phyloP scores from a whole-genome alignment of 2,888 invertebrate species.

The Drosophila borealis region DNA sequence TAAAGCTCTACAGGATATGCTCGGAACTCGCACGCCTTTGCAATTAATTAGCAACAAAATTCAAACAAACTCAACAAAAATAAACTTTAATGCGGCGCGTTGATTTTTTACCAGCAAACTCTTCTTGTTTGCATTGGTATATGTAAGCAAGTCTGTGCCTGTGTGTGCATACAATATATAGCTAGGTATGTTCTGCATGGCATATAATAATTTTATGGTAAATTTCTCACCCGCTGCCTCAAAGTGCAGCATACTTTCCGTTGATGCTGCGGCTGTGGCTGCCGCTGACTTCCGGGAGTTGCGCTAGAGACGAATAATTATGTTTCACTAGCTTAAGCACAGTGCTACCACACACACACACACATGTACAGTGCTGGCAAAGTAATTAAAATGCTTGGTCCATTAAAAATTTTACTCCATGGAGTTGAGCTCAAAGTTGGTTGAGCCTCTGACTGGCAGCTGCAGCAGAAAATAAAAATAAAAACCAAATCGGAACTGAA shows the following conservation, averaged over 20 bases:
- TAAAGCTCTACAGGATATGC: constrained; percentile 15
- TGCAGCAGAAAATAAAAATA: constrained; percentile 23
- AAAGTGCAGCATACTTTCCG: constrained; percentile 70
- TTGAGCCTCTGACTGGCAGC: constrained; percentile 68
- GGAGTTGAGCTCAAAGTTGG: constrained; percentile 76
- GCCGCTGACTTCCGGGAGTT: constrained; percentile 76
- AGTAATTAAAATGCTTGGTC: constrained; percentile 81
- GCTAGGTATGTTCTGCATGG: constrained; percentile 36
- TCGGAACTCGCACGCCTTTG: constrained; percentile 44
- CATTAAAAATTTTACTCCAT: constrained; percentile 79
- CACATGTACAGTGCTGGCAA: constrained; percentile 42
- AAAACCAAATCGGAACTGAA: constrained; percentile 40
- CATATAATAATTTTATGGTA: constrained; percentile 78
- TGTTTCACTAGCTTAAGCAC: constrained; percentile 79
- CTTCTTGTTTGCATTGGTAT: constrained; percentile 48
- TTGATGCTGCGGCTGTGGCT: constrained; percentile 64
- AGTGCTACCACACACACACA: constrained; percentile 21
- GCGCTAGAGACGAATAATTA: constrained; percentile 77
- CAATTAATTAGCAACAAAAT: constrained; percentile 79
- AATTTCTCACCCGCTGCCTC: constrained; percentile 61
- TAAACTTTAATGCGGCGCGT: constrained; percentile 57
- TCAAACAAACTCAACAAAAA: constrained; percentile 67
- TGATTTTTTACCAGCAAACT: constrained; percentile 65
- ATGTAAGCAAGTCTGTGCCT: constrained; percentile 25
- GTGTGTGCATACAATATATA: constrained; percentile 16